Base-by-base conservation (phyloP, 92 coral and sea anemone species). In the Muricea muricata region DNA sequence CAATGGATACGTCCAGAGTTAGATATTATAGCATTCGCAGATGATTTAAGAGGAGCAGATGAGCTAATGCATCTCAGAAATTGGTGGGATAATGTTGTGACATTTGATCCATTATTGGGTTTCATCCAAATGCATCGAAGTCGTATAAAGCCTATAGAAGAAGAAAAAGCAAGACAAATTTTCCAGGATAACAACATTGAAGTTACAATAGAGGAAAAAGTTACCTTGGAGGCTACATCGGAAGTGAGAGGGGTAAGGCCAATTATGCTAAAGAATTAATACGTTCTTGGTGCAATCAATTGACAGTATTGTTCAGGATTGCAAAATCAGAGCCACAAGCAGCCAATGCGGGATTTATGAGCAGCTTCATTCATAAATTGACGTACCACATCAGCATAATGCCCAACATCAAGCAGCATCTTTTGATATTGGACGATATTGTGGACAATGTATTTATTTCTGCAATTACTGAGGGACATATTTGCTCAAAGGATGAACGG, bases 41-140 rank as follows among this genome's bases (percentile, higher is more conserved):
- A 73, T 33, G 82, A 73, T 25, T 75, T 82, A 12, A 52, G 68
- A 15, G 57, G 83, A 35, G 78, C 65, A 54, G 67, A 75, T 35
- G 71, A 78, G 42, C 69, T 78, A 45, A 18, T 58, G 37, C 65
- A 73, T 11, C 87, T 82, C 1, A 54, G 68, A 32, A 24, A 61
- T 46, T 85, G 84, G 79, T 86, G 89, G 89, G 89, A 86, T 31
- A 86, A 86, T 46, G 66, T 86, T 41, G 79, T 66, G 83, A 26
- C 54, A 5, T 65, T 60, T 66, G 86, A 86, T 39, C 80, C 89
- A 35, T 79, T 75, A 34, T 56, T 86, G 46, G 89, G 86, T 33
- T 86, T 79, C 72, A 34, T 17, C 23, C 28, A 31, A 21, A 60
- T 23, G 67, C 28, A 74, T 30, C 80, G 82, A 75, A 40, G 80